Evolutionary conservation across 30 jellyfish, hydroid and myxozoan species (phyloP).

Genomic region (Turritopsis dohrnii): DNA sequence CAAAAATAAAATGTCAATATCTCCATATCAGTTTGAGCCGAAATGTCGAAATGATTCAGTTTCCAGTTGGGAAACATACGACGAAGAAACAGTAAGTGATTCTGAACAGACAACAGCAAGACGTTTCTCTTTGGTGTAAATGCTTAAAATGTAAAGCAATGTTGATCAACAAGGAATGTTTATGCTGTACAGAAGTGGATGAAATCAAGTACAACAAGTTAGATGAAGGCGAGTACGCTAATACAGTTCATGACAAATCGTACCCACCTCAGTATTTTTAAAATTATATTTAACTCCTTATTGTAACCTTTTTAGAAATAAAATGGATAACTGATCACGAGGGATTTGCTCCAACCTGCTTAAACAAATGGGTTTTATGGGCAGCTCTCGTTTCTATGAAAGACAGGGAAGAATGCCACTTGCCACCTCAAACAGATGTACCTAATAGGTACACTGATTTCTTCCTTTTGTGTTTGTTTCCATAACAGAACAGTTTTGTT

Average conservation of each 20-base stretch:
- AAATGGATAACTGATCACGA: neutral
- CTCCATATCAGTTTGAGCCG: neutral
- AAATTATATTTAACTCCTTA: no score
- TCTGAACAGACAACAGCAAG: neutral
- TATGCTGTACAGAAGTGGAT: neutral
- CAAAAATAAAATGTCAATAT: neutral
- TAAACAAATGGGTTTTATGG: slow-evolving; percentile 1
- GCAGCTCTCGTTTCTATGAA: neutral
- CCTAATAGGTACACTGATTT: no score
- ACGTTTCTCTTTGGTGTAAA: slow-evolving; percentile 7
- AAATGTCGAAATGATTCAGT: neutral
- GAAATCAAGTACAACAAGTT: slow-evolving; percentile 1
- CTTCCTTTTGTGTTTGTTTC: neutral
- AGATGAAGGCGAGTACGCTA: neutral
- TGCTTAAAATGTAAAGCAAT: neutral
- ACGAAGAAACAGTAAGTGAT: neutral
- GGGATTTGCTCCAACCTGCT: neutral
- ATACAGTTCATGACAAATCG: neutral
- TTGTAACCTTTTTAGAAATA: neutral
- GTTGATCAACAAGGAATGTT: neutral
- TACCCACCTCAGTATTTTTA: neutral
- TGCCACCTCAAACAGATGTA: neutral
- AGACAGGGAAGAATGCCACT: neutral
- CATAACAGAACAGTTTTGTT: neutral
- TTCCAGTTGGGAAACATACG: neutral